These are phyloP conservation scores for Chaetophractus vellerosus DNA, from an alignment of 2,797 vertebrate species.

Conservation along the genomic window DNA sequence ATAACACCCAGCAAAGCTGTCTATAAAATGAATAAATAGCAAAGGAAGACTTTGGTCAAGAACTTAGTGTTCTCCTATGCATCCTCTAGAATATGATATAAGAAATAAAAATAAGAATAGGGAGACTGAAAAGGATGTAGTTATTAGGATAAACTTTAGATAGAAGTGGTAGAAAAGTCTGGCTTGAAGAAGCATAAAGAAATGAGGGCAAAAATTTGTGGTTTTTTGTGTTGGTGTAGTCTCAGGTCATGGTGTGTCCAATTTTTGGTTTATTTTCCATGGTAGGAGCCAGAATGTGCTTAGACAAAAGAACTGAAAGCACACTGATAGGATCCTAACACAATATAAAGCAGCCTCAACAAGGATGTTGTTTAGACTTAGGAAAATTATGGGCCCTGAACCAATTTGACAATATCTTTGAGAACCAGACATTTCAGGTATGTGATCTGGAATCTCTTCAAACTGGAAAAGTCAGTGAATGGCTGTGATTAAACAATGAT, in stretches of 20 bases:
- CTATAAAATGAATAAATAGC: neutral
- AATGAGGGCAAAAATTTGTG: neutral
- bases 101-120: neutral
- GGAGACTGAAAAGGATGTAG: constrained; percentile 1
- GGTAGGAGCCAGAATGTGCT: constrained; percentile 17
- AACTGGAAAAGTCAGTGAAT: neutral
- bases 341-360: constrained; percentile 64
- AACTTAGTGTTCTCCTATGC: neutral
- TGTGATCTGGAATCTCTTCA: constrained; percentile 34
- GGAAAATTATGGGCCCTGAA: constrained; percentile 8
- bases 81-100: neutral
- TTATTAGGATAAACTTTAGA: neutral
- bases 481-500: constrained; percentile 59
- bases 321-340: constrained; percentile 23
- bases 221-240: neutral
- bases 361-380: constrained; percentile 66
- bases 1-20: neutral
- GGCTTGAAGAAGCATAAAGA: neutral
- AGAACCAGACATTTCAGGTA: constrained; percentile 26
- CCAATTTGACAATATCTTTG: neutral
- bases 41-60: neutral
- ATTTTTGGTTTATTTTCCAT: constrained; percentile 68
- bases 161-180: neutral
- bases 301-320: constrained; percentile 66
- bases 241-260: constrained; percentile 18